Evolutionary conservation across 2,797 vertebrate species (phyloP).

Genomic region (Phrynocephalus guinanensis): DNA sequence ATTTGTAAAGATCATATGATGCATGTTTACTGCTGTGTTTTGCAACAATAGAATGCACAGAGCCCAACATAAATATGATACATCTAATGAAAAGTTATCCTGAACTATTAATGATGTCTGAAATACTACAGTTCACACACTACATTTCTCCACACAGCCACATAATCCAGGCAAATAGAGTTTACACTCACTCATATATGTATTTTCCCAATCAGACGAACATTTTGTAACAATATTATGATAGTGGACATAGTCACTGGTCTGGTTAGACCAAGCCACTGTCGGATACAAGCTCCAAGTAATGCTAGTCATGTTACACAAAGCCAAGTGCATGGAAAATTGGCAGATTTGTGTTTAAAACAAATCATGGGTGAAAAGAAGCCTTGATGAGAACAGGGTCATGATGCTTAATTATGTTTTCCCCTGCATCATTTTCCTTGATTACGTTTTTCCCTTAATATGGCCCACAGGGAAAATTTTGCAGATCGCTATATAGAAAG

Average conservation of each 20-base stretch:
- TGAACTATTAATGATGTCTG: not conserved
- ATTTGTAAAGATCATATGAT: constrained; percentile 47
- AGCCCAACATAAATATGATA: not conserved
- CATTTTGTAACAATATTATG: not conserved
- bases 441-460: too few relatives aligned
- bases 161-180: not conserved
- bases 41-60: constrained; percentile 40
- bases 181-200: not conserved
- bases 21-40: constrained; percentile 48
- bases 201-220: not conserved
- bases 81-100: not conserved
- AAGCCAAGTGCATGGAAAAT: not conserved
- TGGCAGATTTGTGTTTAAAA: not conserved
- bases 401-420: not conserved
- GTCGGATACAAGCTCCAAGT: too few relatives aligned
- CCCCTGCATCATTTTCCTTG: not conserved
- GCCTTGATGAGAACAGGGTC: not conserved
- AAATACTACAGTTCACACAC: not conserved
- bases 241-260: not conserved
- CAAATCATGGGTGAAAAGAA: not conserved
- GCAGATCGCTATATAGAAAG: not conserved
- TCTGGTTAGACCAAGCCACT: not conserved
- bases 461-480: not conserved
- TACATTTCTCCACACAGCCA: not conserved
- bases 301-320: not conserved